Base-by-base conservation (phyloP, 2,888 invertebrate species). In the Lepetodrilus schrolli region DNA sequence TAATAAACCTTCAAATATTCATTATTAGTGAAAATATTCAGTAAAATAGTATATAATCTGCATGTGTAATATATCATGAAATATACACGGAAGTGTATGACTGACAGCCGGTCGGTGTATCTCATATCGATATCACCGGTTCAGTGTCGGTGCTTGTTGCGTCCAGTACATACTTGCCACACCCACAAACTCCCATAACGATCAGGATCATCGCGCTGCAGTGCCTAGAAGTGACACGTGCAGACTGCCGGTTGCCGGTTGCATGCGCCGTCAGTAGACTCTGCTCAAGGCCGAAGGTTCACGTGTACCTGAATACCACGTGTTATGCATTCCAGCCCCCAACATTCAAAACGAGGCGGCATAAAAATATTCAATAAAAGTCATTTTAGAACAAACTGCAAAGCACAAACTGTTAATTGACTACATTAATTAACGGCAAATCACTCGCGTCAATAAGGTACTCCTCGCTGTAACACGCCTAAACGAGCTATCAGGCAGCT, bases 151-250 rank as follows among this genome's bases (percentile, higher is more conserved):
- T 26, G 58, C 30, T 13, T 17, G 8, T 23, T 23, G 50, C 21
- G 50, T 26, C n/a, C 13, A n/a, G 23, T 43, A 73, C 82, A 70
- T 79, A 86, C 85, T 86, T 86, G 43, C 86, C 85, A 78, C 83
- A 74, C 7, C 86, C 86, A 76, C 85, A 85, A 36, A 86, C 85
- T 26, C 86, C 86, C 81, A 86, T 85, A 23, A 85, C 37, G 65
- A 86, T 72, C 30, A 82, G 48, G 34, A 85, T 77, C 68, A 68
- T 68, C n/a, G 26, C 30, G 23, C 68, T 8, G 26, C 26, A 17
- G n/a, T n/a, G 26, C 17, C 10, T 2, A 51, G 7, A 1, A 30
- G 26, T 26, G 51, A n/a, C 13, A 30, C 26, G 26, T 58, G 26
- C 58, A 58, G 58, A 1, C 17, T 23, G 26, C 26, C 17, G 30